A percentile compares a stretch with the other conserved stretches of the same genome.
Conservation (phyloP, 92 coral and sea anemone species). For the Muricea muricata region DNA sequence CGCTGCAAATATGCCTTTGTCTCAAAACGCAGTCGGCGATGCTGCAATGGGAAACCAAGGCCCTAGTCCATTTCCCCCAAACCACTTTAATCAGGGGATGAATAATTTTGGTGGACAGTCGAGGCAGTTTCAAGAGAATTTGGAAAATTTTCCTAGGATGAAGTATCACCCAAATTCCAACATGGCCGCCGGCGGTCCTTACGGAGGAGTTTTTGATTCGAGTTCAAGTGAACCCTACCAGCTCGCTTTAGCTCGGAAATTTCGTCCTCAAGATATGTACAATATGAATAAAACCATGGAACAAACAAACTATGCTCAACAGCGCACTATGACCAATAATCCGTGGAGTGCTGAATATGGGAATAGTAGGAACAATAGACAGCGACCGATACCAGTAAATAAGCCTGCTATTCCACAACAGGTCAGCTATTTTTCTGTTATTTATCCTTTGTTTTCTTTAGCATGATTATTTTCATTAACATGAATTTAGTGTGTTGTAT, state of each 20-base stretch:
- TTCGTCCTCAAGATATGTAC: conserved; percentile 10
- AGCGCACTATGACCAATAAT: not conserved
- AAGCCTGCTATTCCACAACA: not conserved
- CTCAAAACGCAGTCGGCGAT: not conserved
- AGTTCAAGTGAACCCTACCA: not conserved
- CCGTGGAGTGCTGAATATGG: conserved; percentile 10
- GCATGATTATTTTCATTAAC: not conserved
- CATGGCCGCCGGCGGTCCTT: conserved; percentile 10
- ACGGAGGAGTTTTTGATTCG: not conserved
- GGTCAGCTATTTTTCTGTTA: conserved; percentile 1
- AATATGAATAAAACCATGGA: conserved; percentile 11
- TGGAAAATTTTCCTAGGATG: conserved; percentile 15
- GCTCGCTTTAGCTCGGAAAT: not conserved
- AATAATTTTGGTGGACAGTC: conserved; percentile 9
- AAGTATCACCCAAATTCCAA: conserved; percentile 24
- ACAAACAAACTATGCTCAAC: conserved; percentile 22
- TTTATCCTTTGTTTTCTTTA: not conserved
- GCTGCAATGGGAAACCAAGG: conserved; percentile 4
- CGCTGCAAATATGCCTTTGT: not conserved
- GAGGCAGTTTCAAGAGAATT: conserved; percentile 18
- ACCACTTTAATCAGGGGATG: conserved; percentile 15
- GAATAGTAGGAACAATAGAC: not conserved
- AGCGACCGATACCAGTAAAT: not conserved
- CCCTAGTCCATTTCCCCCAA: conserved; percentile 9
- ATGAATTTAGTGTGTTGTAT: not conserved